Conservation (phyloP, 1,140 invertebrate species). For the Bombus sylvicola region DNA sequence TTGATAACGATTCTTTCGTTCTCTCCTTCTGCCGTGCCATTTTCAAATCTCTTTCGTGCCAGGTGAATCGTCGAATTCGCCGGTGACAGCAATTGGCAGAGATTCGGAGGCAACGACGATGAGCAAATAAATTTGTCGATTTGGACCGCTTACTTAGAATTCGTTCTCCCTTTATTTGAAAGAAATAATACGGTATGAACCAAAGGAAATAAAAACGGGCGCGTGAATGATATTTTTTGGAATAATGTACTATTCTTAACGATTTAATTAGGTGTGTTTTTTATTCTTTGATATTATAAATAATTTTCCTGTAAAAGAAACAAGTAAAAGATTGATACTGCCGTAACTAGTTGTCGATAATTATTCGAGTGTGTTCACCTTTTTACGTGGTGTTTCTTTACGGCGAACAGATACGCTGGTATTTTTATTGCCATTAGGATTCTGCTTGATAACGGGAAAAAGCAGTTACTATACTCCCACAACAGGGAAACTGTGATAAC, state of each 20-base stretch:
- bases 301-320: no score
- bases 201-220: no score
- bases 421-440: not conserved
- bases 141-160: not conserved
- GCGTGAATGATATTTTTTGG: no score
- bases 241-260: not conserved
- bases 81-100: not conserved
- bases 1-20: constrained; percentile 10
- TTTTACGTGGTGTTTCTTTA: not conserved
- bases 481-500: constrained; percentile 18
- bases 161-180: not conserved
- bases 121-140: not conserved
- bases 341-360: no score
- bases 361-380: not conserved
- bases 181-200: not conserved
- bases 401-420: not conserved
- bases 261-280: not conserved
- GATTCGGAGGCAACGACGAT: not conserved
- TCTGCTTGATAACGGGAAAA: constrained; percentile 35
- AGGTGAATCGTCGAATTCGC: not conserved
- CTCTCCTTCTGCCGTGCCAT: not conserved
- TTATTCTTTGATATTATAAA: no score
- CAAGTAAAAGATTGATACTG: no score
- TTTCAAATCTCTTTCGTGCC: no score
- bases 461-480: constrained; percentile 18